These are phyloP conservation scores for Orcinus orca DNA, from an alignment of 2,113 vertebrate genomes.

Conservation along the genomic window DNA sequence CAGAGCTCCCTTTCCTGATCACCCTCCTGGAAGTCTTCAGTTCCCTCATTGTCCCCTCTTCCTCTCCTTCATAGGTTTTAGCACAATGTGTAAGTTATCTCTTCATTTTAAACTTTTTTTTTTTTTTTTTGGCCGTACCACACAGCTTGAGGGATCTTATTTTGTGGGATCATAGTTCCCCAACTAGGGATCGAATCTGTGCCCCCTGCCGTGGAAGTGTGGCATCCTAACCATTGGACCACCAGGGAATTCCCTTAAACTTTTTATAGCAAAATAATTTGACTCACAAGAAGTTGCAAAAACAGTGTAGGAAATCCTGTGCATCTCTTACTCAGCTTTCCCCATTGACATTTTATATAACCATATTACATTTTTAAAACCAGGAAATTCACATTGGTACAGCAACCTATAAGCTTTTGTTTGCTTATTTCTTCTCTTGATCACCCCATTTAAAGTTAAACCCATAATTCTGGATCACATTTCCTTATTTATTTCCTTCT, in stretches of 20 bases:
- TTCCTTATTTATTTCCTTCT: background rate
- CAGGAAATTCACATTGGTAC: background rate
- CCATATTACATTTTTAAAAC: background rate
- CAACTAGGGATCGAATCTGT: too few relatives aligned
- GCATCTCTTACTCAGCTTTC: background rate
- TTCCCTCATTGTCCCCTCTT: background rate
- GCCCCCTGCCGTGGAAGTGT: fast-evolving
- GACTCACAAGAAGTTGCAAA: background rate
- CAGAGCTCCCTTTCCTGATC: background rate
- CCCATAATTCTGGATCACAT: background rate
- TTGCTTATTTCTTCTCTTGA: background rate
- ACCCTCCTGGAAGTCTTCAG: background rate
- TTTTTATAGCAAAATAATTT: background rate
- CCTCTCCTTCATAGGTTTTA: background rate
- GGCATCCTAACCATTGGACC: too few relatives aligned
- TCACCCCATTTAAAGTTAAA: background rate
- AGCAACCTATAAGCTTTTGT: background rate
- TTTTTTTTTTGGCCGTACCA: too few relatives aligned
- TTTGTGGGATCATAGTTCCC: too few relatives aligned
- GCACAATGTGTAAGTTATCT: background rate
- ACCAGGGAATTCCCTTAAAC: background rate
- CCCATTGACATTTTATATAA: background rate
- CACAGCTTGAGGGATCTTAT: too few relatives aligned
- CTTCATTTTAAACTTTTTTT: background rate
- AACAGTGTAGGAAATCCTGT: background rate